Evolutionary conservation across 2,888 invertebrate species (phyloP), one percentile per base, ranked within the genome.

Genomic region (Eucera pruinosa): DNA sequence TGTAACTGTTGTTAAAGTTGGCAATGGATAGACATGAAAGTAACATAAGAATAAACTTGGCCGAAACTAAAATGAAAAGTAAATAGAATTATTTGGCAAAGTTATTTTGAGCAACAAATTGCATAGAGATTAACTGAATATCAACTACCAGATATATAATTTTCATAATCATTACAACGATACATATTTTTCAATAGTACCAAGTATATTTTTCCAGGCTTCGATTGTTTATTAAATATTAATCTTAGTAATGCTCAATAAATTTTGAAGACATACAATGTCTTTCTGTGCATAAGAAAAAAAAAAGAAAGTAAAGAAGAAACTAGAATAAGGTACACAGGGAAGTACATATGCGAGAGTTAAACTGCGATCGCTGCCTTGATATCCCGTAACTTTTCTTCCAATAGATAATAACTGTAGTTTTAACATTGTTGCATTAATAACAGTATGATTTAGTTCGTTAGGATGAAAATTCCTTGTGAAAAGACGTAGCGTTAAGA

Each of bases 341-440:
- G 39, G 60, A 45, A 52, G 36, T 60, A 36, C 9, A 6, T 36
- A 30, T 55, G 7, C 47, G 41, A 50, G 7, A 33, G 18, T 55
- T 55, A 36, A 72, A 55, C 30, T 61, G 50, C 69, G 58, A 64
- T 64, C 57, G 30, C 45, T 57, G 74, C 70, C 70, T 73, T 74
- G 23, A 58, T 58, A 48, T 58, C 57, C 30, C 25, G 20, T 48
- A 33, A 41, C 6, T 30, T 52, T 43, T 71, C 57, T 66, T 50
- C 58, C 50, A n/a, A n/a, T 45, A 52, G 33, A 27, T 64, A 54
- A 23, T 54, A 20, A 69, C 50, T 48, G 39, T 6, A 36, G 27
- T 36, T 11, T 36, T 36, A 36, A 36, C 11, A 36, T 5, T 36
- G 11, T 6, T 9, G 41, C 20, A 15, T 23, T 23, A 15, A 36